These are phyloP conservation scores for Cairina moschata DNA, from an alignment of 2,113 vertebrate species.

Conservation along the genomic window DNA sequence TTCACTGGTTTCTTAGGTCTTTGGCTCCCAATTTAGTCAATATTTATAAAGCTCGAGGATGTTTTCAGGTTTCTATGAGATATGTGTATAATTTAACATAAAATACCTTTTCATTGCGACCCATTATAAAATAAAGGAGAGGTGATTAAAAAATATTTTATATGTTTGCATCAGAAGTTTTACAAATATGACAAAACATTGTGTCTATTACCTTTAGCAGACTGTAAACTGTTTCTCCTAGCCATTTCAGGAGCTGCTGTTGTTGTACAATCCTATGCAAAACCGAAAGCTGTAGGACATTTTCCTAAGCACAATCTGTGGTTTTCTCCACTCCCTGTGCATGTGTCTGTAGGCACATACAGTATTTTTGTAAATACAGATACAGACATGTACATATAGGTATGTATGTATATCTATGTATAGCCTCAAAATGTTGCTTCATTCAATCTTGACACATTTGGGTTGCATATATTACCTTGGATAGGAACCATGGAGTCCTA, in stretches of 20 bases:
- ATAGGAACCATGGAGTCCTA: neutral
- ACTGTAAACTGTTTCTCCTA: neutral
- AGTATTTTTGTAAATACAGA: fast-evolving
- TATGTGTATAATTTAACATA: neutral
- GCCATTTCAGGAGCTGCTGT: neutral
- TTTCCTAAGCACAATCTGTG: neutral
- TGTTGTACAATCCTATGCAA: neutral
- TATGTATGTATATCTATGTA: neutral
- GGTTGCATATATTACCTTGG: neutral
- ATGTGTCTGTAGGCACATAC: fast-evolving
- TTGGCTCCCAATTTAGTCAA: neutral
- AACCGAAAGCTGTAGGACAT: neutral
- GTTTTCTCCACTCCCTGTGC: neutral
- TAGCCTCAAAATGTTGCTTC: neutral
- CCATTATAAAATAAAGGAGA: neutral
- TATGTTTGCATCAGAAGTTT: neutral
- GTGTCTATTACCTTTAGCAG: neutral
- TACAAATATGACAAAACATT: neutral
- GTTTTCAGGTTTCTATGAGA: neutral
- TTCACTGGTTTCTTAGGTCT: neutral
- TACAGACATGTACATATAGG: neutral
- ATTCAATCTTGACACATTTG: neutral
- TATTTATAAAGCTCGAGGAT: neutral
- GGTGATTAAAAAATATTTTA: neutral
- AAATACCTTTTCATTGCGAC: neutral